Evolutionary conservation across 2,797 vertebrate genomes (phyloP).

Genomic region (Mus spretus): DNA sequence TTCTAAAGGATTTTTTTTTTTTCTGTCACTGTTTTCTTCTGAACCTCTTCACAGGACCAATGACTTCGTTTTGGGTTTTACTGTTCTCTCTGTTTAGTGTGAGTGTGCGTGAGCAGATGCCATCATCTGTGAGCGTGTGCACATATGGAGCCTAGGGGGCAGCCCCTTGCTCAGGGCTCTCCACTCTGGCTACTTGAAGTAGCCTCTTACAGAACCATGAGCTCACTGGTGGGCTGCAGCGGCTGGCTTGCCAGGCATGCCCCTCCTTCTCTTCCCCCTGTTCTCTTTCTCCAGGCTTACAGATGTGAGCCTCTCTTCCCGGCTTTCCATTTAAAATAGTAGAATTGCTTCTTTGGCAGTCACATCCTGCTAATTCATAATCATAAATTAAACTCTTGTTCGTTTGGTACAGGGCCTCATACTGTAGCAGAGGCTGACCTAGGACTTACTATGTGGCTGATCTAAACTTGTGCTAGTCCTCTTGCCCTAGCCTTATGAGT

Average conservation of each 20-base stretch:
- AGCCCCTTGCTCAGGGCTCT: too few species aligned
- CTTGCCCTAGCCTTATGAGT: neutral
- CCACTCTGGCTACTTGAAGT: neutral
- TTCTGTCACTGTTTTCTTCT: conserved; percentile 22
- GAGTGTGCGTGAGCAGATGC: neutral
- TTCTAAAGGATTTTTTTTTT: conserved; percentile 36
- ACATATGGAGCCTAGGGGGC: too few species aligned
- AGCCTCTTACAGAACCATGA: neutral
- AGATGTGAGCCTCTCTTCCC: neutral
- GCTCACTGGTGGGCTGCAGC: neutral
- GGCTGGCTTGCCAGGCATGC: neutral
- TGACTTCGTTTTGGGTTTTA: neutral
- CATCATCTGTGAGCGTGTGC: neutral
- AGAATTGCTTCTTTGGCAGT: conserved; percentile 8
- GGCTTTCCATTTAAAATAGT: conserved; percentile 1
- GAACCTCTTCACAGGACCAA: neutral
- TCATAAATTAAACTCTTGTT: neutral
- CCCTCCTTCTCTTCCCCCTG: too few species aligned
- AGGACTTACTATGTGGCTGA: neutral
- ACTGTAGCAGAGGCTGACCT: neutral
- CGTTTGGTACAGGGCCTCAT: neutral
- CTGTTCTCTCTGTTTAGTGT: neutral
- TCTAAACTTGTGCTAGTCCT: neutral
- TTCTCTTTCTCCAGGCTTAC: neutral
- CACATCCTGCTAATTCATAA: conserved; percentile 7